Percentiles rank a stretch among this genome's conserved stretches.
phyloP scores from a whole-genome alignment of 2,888 invertebrate species.

The Epirrhoe tristata region DNA sequence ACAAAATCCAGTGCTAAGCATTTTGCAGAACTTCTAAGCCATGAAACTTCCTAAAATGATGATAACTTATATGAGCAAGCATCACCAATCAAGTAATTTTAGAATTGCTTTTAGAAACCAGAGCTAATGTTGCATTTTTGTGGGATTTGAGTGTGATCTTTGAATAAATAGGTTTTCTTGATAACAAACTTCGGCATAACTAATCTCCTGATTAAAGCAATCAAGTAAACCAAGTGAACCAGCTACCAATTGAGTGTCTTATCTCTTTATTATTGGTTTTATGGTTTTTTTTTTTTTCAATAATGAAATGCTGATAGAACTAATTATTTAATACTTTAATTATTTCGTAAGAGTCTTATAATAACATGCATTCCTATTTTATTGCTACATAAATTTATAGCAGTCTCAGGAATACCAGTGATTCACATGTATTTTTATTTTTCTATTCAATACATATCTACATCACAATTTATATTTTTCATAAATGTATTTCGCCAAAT shows the following conservation, averaged over 20 bases:
- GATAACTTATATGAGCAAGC: too few relatives aligned
- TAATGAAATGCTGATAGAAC: background rate
- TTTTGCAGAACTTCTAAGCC: too few relatives aligned
- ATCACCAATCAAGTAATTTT: background rate
- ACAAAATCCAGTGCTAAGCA: too few relatives aligned
- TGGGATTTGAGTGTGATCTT: constrained; percentile 6
- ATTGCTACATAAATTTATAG: constrained; percentile 11
- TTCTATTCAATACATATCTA: constrained; percentile 10
- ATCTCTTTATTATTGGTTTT: background rate
- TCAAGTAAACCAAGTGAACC: background rate
- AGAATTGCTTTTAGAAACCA: constrained; percentile 5
- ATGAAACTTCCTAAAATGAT: too few relatives aligned
- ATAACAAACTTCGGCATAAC: background rate
- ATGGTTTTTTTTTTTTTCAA: background rate
- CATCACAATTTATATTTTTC: constrained; percentile 25
- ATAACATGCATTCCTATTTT: constrained; percentile 23
- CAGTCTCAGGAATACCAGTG: constrained; percentile 14
- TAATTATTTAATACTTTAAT: background rate
- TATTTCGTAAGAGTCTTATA: too few relatives aligned
- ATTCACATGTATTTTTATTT: constrained; percentile 9
- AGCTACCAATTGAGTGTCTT: background rate
- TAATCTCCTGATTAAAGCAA: constrained; percentile 8
- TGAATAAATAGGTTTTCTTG: constrained; percentile 4
- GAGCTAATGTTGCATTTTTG: constrained; percentile 6
- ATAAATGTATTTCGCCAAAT: constrained; percentile 11